phyloP scores from a whole-genome alignment of 2,113 vertebrate genomes.

The Rhineura floridana region DNA sequence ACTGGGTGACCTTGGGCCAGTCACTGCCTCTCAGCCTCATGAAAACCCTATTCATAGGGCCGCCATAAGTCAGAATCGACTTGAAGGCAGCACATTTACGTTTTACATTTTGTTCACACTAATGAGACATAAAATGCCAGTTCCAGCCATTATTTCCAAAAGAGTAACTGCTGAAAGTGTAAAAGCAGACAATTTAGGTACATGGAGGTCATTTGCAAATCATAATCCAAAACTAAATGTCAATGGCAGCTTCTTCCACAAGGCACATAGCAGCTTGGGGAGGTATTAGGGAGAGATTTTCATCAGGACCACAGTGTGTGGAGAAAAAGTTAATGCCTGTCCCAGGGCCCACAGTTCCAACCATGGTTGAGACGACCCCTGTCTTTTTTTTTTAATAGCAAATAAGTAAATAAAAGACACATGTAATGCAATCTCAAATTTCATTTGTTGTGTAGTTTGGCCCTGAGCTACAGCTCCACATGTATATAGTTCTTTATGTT shows the following conservation, averaged over 20 bases:
- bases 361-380: too few relatives aligned
- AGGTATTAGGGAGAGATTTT: neutral
- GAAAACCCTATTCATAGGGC: too few relatives aligned
- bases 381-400: too few relatives aligned
- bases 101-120: neutral
- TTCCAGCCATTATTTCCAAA: neutral
- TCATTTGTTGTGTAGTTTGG: neutral
- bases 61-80: too few relatives aligned
- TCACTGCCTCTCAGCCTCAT: too few relatives aligned
- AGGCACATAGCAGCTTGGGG: neutral
- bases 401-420: too few relatives aligned
- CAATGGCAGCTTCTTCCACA: neutral
- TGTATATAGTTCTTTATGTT: neutral
- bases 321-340: neutral
- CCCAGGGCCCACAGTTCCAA: too few relatives aligned
- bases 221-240: neutral
- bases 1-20: neutral
- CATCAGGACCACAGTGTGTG: neutral
- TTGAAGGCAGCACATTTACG: too few relatives aligned
- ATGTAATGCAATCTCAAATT: neutral
- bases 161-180: too few relatives aligned
- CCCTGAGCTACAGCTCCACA: neutral
- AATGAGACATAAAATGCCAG: neutral
- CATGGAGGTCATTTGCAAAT: neutral
- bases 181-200: neutral